Base-by-base conservation (phyloP, 1,140 invertebrate genomes). In the Drosophila eugracilis region DNA sequence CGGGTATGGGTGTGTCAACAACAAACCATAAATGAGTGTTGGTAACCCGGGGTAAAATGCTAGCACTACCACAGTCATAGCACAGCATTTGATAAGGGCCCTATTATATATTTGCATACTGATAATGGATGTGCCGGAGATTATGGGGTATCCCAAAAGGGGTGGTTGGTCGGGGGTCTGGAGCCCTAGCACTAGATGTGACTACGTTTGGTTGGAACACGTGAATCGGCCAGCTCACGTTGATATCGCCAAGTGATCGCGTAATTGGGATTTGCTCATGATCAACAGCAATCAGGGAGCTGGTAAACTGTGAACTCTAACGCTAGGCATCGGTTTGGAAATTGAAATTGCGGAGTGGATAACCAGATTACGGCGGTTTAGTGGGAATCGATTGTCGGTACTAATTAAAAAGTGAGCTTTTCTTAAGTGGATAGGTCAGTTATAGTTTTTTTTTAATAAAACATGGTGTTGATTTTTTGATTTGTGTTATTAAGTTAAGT, bases 201-300 rank as follows among this genome's bases (percentile, higher is more conserved):
- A 49, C 22, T 41, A 53, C 77, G 44, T 55, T 74, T 70, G 78
- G 55, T 48, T 26, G 41, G 32, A 14, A 76, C 78, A 81, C 78
- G 78, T 81, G 78, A 83, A 67, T 44, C 19, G 4, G 6, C 5
- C 19, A 12, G 9, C 69, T 83, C 78, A 81, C 78, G 78, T 81
- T 69, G 75, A 69, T 55, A 72, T 57, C 41, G 42, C 30, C 6
- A 7, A 26, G 36, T 37, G 50, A 77, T 77, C 58, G 44, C 54
- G 74, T 71, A 77, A 77, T 50, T 67, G 47, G 62, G 60, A 69
- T 69, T 69, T 69, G 37, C 37, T 69, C 47, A 67, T 67, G 62
- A 69, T 69, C 47, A 59, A 37, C 45, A 28, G 32, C 24, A 37
- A 21, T 55, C 69, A 45, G 32, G 69, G 30, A 60, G 19, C 30